A percentile compares a stretch with the other conserved stretches of the same genome.
Conservation (phyloP, 2,797 vertebrate species). For the Artibeus lituratus region DNA sequence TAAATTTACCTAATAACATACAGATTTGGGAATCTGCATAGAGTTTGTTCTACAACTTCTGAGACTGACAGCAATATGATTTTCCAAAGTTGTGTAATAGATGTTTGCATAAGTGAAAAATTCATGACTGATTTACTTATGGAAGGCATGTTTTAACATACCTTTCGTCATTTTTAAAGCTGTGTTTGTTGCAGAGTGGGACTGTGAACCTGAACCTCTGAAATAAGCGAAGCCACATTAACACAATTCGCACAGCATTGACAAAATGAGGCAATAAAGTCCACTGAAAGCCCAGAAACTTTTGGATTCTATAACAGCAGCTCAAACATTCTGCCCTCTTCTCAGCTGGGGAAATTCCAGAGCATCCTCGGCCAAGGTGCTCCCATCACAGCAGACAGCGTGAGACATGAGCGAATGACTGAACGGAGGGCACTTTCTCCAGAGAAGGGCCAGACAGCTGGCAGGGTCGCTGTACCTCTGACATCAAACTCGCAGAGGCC, state of each 20-base stretch:
- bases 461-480: neutral
- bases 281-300: neutral
- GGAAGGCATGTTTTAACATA: neutral
- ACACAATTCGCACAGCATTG: neutral
- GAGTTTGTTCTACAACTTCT: neutral
- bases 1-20: neutral
- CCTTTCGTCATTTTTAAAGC: neutral
- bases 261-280: neutral
- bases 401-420: neutral
- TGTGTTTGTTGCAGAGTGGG: neutral
- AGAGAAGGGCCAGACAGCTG: neutral
- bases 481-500: neutral
- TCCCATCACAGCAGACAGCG: neutral
- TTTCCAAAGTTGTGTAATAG: neutral
- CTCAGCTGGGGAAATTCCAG: neutral
- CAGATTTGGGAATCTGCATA: neutral
- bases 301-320: neutral
- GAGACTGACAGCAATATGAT: neutral
- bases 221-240: neutral
- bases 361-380: neutral
- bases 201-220: neutral
- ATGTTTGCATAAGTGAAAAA: neutral
- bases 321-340: neutral
- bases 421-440: neutral
- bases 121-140: neutral